Conservation (phyloP, 2,888 invertebrate genomes). For the Drosophila cracens region DNA sequence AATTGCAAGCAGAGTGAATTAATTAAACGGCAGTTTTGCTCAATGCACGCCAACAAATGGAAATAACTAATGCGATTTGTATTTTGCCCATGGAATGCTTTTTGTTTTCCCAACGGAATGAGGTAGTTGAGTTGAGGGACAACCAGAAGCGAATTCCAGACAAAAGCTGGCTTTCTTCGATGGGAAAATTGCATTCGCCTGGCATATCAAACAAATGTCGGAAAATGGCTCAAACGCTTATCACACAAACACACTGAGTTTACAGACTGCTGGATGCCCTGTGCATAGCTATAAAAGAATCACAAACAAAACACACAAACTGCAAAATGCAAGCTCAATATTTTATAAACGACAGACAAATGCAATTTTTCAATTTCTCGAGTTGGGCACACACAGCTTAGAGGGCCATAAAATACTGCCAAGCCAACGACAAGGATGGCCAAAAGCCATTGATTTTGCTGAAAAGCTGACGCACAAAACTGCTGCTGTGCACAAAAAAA, state of each 20-base stretch:
- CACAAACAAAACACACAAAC: conserved; percentile 10
- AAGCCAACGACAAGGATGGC: conserved; percentile 26
- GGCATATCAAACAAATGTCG: conserved; percentile 43
- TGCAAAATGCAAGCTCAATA: conserved; percentile 58
- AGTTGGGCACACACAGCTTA: conserved; percentile 58
- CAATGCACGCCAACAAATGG: conserved; percentile 13
- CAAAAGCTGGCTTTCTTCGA: conserved; percentile 4
- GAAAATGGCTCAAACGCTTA: conserved; percentile 65
- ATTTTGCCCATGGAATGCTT: conserved; percentile 23
- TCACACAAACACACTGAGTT: conserved; percentile 28
- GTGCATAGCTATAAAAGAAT: not conserved
- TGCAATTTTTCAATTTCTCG: conserved; percentile 77
- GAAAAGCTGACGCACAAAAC: conserved; percentile 43
- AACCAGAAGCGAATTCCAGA: conserved; percentile 47
- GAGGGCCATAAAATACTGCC: conserved; percentile 63
- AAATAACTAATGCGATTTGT: conserved; percentile 6
- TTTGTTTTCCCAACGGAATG: conserved; percentile 47
- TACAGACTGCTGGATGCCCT: conserved; percentile 4
- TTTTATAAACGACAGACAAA: conserved; percentile 70
- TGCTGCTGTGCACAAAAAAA: conserved; percentile 13
- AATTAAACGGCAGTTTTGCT: conserved; percentile 29
- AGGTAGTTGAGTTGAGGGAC: conserved; percentile 32
- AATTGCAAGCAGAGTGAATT: conserved; percentile 37
- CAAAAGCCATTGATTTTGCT: conserved; percentile 20
- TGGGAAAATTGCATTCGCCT: conserved; percentile 12